Conservation (phyloP, 2,888 invertebrate genomes). For the Ichneumoninae sp. region DNA sequence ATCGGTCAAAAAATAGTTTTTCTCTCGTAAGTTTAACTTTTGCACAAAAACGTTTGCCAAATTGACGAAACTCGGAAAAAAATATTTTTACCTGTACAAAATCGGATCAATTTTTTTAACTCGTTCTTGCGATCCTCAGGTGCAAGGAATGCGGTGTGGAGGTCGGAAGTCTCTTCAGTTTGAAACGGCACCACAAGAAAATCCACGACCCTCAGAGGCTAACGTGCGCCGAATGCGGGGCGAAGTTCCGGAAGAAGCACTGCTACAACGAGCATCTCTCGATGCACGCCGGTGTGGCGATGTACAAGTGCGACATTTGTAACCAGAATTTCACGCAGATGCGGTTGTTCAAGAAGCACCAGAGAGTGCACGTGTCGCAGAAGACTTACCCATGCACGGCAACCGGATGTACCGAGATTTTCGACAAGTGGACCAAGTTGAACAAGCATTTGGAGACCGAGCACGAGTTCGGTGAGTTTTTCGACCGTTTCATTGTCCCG, state of each 20-base stretch:
- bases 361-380: constrained; percentile 81
- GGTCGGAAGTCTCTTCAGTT: constrained; percentile 85
- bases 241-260: constrained; percentile 86
- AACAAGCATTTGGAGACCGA: constrained; percentile 84
- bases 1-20: no score
- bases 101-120: neutral
- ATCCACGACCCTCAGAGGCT: constrained; percentile 84
- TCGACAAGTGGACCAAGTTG: constrained; percentile 85
- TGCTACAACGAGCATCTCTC: constrained; percentile 86
- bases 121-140: constrained; percentile 66
- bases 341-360: constrained; percentile 85
- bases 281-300: constrained; percentile 84
- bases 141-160: constrained; percentile 84
- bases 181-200: constrained; percentile 86
- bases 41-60: no score
- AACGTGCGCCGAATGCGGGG: constrained; percentile 85
- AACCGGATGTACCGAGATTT: constrained; percentile 84
- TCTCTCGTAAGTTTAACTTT: no score
- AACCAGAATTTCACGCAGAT: constrained; percentile 84
- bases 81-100: neutral
- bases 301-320: constrained; percentile 86
- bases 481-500: neutral
- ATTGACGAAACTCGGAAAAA: no score
- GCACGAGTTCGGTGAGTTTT: constrained; percentile 80
- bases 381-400: constrained; percentile 83